Percentiles rank a stretch among this genome's conserved stretches.
Evolutionary conservation across 2,797 vertebrate species (phyloP).

Genomic region (Echiichthys vipera): DNA sequence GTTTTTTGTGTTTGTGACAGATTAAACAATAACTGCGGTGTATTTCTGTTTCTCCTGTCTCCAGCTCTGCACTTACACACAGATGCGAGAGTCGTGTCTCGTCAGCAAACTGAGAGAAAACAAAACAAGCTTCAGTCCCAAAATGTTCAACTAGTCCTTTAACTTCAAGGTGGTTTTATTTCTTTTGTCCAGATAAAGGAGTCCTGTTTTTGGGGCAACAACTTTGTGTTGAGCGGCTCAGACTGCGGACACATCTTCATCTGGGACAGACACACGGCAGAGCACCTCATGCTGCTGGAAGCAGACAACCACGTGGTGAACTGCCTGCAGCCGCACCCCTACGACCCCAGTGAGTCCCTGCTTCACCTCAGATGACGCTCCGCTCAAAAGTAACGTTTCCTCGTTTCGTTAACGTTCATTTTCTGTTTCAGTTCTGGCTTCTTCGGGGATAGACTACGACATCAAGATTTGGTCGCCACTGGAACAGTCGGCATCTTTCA

Average conservation of each 20-base stretch:
- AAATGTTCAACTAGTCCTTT: background rate
- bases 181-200: constrained; percentile 92
- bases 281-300: constrained; percentile 97
- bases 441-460: constrained; percentile 98
- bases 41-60: background rate
- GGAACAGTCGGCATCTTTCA: constrained; percentile 93
- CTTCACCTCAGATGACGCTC: background rate
- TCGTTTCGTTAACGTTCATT: background rate
- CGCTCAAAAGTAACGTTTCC: background rate
- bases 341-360: constrained; percentile 93
- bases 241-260: constrained; percentile 99
- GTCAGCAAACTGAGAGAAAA: background rate
- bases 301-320: constrained; percentile 99
- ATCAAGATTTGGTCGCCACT: constrained; percentile 99
- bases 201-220: constrained; percentile 98
- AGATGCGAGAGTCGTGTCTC: background rate
- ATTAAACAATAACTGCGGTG: background rate
- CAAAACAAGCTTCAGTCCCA: background rate
- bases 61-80: background rate
- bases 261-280: constrained; percentile 96
- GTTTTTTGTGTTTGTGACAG: background rate
- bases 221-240: constrained; percentile 98
- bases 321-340: constrained; percentile 98
- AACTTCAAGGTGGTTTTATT: background rate
- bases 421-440: constrained; percentile 91